Conservation (phyloP, 1,140 invertebrate genomes). For the Eupristina koningsbergeri region DNA sequence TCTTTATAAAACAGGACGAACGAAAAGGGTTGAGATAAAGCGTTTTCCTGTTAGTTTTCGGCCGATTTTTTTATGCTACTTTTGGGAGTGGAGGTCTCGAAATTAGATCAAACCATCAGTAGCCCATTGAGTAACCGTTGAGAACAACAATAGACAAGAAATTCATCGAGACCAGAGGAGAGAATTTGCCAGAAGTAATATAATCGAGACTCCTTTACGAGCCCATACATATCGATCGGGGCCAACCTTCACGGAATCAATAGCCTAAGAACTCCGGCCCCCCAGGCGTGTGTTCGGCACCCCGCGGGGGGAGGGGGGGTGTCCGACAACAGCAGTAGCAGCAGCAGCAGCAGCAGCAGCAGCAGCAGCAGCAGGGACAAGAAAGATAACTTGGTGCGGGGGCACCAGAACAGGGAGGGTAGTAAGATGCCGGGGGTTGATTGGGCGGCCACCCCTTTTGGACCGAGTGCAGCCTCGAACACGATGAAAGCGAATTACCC, state of each 20-base stretch:
- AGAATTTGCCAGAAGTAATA: not conserved
- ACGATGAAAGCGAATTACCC: slow-evolving; percentile 71
- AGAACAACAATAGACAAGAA: not conserved
- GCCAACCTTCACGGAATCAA: slow-evolving; percentile 33
- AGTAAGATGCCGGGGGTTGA: slow-evolving; percentile 70
- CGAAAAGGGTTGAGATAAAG: no score
- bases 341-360: not conserved
- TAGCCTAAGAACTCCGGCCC: slow-evolving; percentile 42
- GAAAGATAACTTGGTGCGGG: slow-evolving; percentile 71
- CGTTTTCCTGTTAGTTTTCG: no score
- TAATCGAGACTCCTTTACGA: slow-evolving; percentile 4
- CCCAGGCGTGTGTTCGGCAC: slow-evolving; percentile 51
- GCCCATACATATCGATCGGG: slow-evolving; percentile 35
- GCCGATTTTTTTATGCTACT: no score
- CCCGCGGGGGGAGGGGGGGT: no score
- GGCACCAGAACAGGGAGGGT: slow-evolving; percentile 70
- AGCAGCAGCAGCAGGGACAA: slow-evolving; percentile 58
- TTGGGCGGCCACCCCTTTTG: slow-evolving; percentile 65
- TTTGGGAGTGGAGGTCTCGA: no score
- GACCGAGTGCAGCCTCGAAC: slow-evolving; percentile 51
- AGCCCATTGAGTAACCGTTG: not conserved
- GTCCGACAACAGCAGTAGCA: no score
- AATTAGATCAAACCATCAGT: no score
- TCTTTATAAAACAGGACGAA: no score
- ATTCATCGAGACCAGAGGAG: not conserved